These are phyloP conservation scores for Molorchus minor DNA, from an alignment of 2,888 invertebrate species.

Conservation along the genomic window DNA sequence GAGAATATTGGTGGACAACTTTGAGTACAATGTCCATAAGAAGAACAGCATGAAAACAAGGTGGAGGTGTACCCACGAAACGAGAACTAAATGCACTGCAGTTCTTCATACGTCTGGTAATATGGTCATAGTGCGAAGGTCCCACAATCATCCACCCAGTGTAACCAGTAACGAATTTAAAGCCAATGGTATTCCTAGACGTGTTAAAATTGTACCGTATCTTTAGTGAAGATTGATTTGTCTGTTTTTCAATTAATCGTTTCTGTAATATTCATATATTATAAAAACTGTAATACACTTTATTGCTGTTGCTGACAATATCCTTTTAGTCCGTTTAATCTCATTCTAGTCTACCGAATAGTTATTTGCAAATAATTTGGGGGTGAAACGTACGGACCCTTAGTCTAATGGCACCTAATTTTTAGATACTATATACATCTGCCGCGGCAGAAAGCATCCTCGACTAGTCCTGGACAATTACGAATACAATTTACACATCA, in stretches of 20 bases:
- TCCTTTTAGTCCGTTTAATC: no score
- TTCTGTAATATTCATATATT: no score
- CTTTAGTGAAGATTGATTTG: no score
- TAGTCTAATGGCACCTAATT: not conserved
- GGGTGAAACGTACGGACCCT: no score
- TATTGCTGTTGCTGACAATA: no score
- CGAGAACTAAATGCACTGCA: conserved; percentile 40
- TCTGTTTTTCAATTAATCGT: no score
- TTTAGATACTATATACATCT: conserved; percentile 26
- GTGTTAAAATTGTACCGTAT: conserved; percentile 23
- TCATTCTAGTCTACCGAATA: no score
- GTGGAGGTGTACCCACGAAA: conserved; percentile 46
- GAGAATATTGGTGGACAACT: conserved; percentile 43
- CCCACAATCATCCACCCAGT: conserved; percentile 35
- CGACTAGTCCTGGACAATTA: conserved; percentile 42
- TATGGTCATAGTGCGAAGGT: conserved; percentile 33
- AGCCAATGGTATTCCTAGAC: conserved; percentile 18
- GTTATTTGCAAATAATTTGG: no score
- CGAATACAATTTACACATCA: conserved; percentile 43
- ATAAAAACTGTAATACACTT: no score
- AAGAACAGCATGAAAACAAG: conserved; percentile 39
- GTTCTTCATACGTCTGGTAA: conserved; percentile 41
- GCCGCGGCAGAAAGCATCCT: conserved; percentile 44
- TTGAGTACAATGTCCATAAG: conserved; percentile 45
- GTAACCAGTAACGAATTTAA: conserved; percentile 1